Evolutionary conservation across 2,113 vertebrate genomes (phyloP), one percentile per base, ranked within the genome.

Genomic region (Scortum barcoo): DNA sequence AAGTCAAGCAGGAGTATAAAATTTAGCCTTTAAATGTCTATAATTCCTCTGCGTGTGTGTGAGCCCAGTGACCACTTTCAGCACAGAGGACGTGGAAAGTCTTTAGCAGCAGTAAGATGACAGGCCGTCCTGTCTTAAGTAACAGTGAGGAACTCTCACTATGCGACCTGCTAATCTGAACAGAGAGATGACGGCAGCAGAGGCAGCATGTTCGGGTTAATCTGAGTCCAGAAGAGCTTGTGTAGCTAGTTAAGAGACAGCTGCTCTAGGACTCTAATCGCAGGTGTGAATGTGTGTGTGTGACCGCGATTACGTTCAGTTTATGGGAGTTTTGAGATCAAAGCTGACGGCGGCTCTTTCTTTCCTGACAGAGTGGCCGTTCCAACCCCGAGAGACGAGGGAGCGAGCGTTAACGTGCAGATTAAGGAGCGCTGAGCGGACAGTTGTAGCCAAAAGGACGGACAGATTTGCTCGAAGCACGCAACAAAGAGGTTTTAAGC

Each of bases 401-500:
- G 96, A 86, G 93, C 81, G 58, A 81, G 50, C 44, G 90, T 93
- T 89, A 94, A 95, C 95, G 96, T 93, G 95, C 95, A 96, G 91
- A 96, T 95, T 95, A 57, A 72, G 33, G 94, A 94, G 91, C 95
- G 93, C 93, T 53, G 78, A 81, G 95, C 87, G 81, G 89, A 96
- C 91, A 93, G 80, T 94, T 94, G n/a, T n/a, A 96, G 95, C 94
- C 94, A 95, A 94, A 94, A 89, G 94, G 95, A 86, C 88, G 91
- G 95, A 95, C 93, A 94, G 94, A 95, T 95, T 94, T 93, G 95
- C 95, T 96, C 95, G 93, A 95, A 96, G 95, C 95, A 94, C 94
- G 95, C 73, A 73, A 94, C 51, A 65, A 30, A 96, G 94, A 96
- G 95, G 93, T 67, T 73, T 73, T 65, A 76, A 81, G 42, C 30